phyloP scores from a whole-genome alignment of 2,888 invertebrate genomes.

The Dolichopus griseipennis region DNA sequence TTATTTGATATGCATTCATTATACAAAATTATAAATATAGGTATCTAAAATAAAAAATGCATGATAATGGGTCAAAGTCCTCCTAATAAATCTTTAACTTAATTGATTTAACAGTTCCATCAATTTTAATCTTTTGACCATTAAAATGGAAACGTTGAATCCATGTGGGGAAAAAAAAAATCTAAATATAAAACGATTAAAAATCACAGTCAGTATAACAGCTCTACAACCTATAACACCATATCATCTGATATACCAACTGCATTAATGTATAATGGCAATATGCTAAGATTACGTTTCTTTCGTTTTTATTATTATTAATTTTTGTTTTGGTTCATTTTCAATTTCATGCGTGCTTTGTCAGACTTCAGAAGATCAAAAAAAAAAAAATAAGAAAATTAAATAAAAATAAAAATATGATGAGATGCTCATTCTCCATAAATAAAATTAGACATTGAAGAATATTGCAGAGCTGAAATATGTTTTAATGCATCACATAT shows the following conservation, averaged over 20 bases:
- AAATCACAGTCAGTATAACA: background rate
- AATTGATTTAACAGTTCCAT: constrained; percentile 6
- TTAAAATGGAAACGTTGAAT: background rate
- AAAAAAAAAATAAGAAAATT: too few relatives aligned
- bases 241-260: background rate
- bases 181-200: background rate
- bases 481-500: too few relatives aligned
- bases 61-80: constrained; percentile 3
- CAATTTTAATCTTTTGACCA: background rate
- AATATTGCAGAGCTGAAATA: too few relatives aligned
- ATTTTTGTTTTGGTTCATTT: background rate
- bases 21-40: too few relatives aligned
- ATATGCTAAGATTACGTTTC: background rate
- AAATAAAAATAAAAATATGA: too few relatives aligned
- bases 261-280: background rate
- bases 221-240: background rate
- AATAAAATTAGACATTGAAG: too few relatives aligned
- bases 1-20: too few relatives aligned
- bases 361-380: background rate
- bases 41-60: background rate
- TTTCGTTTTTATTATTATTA: too few relatives aligned
- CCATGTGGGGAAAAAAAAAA: too few relatives aligned
- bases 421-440: too few relatives aligned
- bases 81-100: background rate
- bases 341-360: background rate